These are phyloP conservation scores for Parazoanthus swiftii DNA, from an alignment of 92 coral and sea anemone genomes.

Conservation along the genomic window DNA sequence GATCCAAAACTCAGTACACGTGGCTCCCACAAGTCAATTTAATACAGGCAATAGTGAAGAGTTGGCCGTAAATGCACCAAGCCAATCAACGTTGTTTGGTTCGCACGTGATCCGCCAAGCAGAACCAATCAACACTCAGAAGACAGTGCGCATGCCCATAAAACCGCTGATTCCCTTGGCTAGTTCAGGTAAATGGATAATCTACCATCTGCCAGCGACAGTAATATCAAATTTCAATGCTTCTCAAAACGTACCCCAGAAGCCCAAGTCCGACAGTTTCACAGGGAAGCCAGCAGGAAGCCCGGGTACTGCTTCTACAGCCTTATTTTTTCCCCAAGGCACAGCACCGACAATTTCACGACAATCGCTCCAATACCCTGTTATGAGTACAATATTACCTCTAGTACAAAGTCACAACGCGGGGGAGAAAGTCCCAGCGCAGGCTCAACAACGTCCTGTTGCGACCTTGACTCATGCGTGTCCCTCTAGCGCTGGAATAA, in stretches of 20 bases:
- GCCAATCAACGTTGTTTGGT: background rate
- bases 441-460: background rate
- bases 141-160: background rate
- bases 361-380: slow-evolving; percentile 22
- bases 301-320: background rate
- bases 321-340: background rate
- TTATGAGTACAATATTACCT: background rate
- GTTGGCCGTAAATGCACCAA: too few relatives aligned
- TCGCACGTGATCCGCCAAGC: background rate
- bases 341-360: background rate
- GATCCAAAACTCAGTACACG: background rate
- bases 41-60: too few relatives aligned
- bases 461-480: background rate
- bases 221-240: background rate
- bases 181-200: slow-evolving; percentile 9
- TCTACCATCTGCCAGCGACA: slow-evolving; percentile 9
- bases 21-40: background rate
- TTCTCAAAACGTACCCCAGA: background rate
- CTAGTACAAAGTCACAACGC: background rate
- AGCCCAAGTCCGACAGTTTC: background rate
- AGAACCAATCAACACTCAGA: background rate
- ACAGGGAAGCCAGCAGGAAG: background rate
- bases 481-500: background rate
- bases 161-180: background rate
- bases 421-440: background rate